Evolutionary conservation across 2,797 vertebrate genomes (phyloP).

Genomic region (Urocyon cinereoargenteus): DNA sequence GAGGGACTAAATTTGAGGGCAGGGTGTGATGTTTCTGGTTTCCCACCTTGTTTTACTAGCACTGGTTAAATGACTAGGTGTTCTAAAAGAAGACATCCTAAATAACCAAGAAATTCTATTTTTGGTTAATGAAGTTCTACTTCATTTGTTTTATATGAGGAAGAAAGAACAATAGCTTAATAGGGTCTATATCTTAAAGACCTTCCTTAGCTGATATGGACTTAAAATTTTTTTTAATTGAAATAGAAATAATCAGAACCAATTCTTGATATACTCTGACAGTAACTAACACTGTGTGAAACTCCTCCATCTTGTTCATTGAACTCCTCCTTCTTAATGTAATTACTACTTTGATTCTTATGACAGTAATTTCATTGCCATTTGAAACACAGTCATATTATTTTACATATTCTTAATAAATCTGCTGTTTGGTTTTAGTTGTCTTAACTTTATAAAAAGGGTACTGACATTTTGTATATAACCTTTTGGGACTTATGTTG

Average conservation of each 20-base stretch:
- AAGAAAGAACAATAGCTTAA: neutral
- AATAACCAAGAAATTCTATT: slow-evolving; percentile 21
- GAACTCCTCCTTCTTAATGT: neutral
- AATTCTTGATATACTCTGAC: neutral
- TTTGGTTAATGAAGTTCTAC: neutral
- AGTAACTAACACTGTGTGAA: neutral
- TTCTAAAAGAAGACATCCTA: neutral
- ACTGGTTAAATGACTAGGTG: neutral
- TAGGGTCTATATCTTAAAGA: neutral
- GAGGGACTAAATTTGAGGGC: neutral
- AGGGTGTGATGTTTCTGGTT: neutral
- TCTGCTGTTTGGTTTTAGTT: neutral
- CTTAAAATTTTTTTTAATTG: neutral
- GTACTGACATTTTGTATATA: neutral
- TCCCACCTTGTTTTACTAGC: neutral
- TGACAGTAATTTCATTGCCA: neutral
- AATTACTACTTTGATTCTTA: neutral
- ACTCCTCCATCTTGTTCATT: neutral
- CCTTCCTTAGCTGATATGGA: neutral
- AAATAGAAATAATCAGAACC: neutral
- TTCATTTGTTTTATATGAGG: neutral
- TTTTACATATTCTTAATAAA: slow-evolving; percentile 15
- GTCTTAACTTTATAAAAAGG: neutral
- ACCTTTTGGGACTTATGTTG: slow-evolving; percentile 18
- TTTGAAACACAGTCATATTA: slow-evolving; percentile 24